phyloP scores from a whole-genome alignment of 2,888 invertebrate species.

The Cyrtodaria siliqua region DNA sequence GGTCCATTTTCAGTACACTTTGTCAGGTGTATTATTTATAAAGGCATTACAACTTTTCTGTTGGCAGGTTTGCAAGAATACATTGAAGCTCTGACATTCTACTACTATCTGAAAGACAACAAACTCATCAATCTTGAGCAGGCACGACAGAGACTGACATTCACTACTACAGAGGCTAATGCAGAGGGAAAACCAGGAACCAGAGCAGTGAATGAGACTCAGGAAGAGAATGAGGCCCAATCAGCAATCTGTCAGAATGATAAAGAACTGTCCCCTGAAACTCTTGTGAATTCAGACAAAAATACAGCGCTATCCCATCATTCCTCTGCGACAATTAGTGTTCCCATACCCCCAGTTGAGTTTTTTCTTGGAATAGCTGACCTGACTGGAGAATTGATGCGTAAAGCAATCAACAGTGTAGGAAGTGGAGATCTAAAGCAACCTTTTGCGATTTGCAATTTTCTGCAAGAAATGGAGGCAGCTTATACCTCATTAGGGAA shows the following conservation, averaged over 20 bases:
- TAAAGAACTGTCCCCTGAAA: not conserved
- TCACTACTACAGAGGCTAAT: slow-evolving; percentile 19
- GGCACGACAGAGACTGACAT: slow-evolving; percentile 84
- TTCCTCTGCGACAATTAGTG: slow-evolving; percentile 30
- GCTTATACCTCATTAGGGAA: slow-evolving; percentile 88
- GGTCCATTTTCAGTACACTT: no score
- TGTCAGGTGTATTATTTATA: no score
- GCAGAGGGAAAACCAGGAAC: not conserved
- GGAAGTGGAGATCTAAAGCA: slow-evolving; percentile 86
- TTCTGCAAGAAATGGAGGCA: slow-evolving; percentile 89
- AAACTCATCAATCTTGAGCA: slow-evolving; percentile 89
- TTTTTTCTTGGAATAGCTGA: slow-evolving; percentile 94
- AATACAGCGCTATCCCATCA: no score
- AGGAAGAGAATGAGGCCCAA: not conserved
- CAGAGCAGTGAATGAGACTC: not conserved
- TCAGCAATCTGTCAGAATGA: not conserved
- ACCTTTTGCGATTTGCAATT: slow-evolving; percentile 88
- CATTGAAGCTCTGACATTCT: slow-evolving; percentile 94
- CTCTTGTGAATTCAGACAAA: not conserved
- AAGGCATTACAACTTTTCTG: no score
- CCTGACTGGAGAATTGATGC: slow-evolving; percentile 96
- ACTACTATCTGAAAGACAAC: slow-evolving; percentile 89
- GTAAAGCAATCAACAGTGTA: slow-evolving; percentile 93
- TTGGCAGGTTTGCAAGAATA: slow-evolving; percentile 91
- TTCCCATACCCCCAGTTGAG: slow-evolving; percentile 86